These are phyloP conservation scores for Carettochelys insculpta DNA, from an alignment of 2,113 vertebrate species.

Conservation along the genomic window DNA sequence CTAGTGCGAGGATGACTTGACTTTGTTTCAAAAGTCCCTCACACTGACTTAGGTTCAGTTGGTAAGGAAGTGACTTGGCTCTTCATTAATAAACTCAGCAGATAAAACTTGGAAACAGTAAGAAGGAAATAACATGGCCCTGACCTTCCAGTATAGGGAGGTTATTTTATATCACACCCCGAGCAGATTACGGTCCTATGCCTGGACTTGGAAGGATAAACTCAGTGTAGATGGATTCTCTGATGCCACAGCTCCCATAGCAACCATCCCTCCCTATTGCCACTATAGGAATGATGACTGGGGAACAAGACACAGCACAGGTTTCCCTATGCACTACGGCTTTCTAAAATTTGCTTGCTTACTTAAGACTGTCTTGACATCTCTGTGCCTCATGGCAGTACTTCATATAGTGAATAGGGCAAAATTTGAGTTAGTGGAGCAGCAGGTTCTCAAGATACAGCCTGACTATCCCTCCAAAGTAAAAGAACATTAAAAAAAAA, in stretches of 20 bases:
- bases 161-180: background rate
- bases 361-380: background rate
- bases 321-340: accelerated
- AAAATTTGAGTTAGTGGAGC: background rate
- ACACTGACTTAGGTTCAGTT: background rate
- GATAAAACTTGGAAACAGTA: background rate
- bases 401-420: background rate
- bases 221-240: background rate
- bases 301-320: accelerated
- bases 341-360: background rate
- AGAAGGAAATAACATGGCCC: accelerated
- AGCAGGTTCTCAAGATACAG: background rate
- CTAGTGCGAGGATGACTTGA: background rate
- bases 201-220: background rate
- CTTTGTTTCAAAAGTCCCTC: background rate
- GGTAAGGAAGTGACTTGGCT: background rate
- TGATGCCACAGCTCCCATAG: accelerated
- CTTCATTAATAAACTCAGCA: background rate
- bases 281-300: accelerated
- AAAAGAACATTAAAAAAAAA: background rate
- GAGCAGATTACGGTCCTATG: accelerated
- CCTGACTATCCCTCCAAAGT: background rate
- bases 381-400: background rate
- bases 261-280: background rate
- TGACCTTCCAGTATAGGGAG: background rate